Base-by-base conservation (phyloP, 2,888 invertebrate species). In the Phengaris alcon region DNA sequence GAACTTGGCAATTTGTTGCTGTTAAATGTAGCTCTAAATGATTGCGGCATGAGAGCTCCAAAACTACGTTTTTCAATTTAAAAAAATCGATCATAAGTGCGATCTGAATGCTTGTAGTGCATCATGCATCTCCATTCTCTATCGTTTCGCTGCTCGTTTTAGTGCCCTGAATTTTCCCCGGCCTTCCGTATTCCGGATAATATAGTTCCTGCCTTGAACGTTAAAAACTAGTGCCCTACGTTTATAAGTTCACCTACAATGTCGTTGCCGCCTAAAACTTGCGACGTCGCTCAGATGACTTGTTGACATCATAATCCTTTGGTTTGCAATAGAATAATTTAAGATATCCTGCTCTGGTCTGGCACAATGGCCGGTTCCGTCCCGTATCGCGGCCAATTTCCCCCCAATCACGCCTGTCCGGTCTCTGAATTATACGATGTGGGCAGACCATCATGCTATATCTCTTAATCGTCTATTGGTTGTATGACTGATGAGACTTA, bases 311-410 rank as follows among this genome's bases (percentile, higher is more conserved):
- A 80, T 83, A 81, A 82, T 83, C 81, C 80, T 81, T 81, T 80
- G 80, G 77, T 82, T 81, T 82, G 83, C 83, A 84, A 86, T 84
- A 82, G 82, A 84, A 85, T 82, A 84, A 85, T 84, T 83, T 81
- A 82, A 84, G 81, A 85, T 84, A 80, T 85, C 84, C 83, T 82
- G 81, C 78, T 81, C 79, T 79, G 82, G 80, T 79, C 80, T 79
- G 81, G 83, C 83, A 84, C 84, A 85, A 86, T 84, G 82, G 81
- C 79, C 82, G 81, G 82, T 82, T 83, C 83, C 83, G 82, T 82
- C 82, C 82, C 82, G 84, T 82, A 82, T 82, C 82, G 82, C 83
- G 83, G 84, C 85, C 84, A 84, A 83, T 84, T 85, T 85, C 82
- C 82, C 81, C 81, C 82, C 82, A 82, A 85, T 81, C 79, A 81